Conservation (phyloP, 2,113 vertebrate genomes). For the Oreamnos americanus region DNA sequence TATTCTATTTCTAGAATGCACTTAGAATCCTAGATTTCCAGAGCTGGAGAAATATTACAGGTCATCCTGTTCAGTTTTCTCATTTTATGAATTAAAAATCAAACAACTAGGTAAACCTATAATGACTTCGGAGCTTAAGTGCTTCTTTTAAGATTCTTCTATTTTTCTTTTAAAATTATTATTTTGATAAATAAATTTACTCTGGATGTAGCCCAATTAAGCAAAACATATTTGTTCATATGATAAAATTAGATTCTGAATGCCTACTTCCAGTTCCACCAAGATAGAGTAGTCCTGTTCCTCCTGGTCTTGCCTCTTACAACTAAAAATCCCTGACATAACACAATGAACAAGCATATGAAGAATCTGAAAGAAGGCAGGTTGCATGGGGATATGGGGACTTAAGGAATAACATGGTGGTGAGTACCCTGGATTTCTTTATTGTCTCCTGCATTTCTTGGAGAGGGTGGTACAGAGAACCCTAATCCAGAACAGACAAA, state of each 20-base stretch:
- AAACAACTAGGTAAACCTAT: not conserved
- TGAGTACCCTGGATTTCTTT: not conserved
- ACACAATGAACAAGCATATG: not conserved
- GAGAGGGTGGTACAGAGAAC: not conserved
- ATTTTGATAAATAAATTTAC: not conserved
- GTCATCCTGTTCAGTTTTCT: not conserved
- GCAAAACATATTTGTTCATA: not conserved
- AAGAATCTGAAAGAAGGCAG: not conserved
- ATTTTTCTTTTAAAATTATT: not conserved
- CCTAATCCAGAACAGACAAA: not conserved
- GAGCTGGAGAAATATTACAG: not conserved
- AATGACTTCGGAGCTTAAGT: not conserved
- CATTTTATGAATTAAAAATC: constrained; percentile 27
- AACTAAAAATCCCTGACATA: not conserved
- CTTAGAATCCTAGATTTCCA: constrained; percentile 15
- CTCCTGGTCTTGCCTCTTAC: not conserved
- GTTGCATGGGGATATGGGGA: not conserved
- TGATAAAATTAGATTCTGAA: not conserved
- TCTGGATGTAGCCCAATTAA: not conserved
- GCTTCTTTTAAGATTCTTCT: not conserved
- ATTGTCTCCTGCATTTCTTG: not conserved
- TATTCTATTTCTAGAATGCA: constrained; percentile 33
- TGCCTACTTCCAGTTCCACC: not conserved
- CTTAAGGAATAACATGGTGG: not conserved
- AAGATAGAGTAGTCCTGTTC: not conserved